These are phyloP conservation scores for Colostygia pectinataria DNA, from an alignment of 2,888 invertebrate genomes.

Conservation along the genomic window DNA sequence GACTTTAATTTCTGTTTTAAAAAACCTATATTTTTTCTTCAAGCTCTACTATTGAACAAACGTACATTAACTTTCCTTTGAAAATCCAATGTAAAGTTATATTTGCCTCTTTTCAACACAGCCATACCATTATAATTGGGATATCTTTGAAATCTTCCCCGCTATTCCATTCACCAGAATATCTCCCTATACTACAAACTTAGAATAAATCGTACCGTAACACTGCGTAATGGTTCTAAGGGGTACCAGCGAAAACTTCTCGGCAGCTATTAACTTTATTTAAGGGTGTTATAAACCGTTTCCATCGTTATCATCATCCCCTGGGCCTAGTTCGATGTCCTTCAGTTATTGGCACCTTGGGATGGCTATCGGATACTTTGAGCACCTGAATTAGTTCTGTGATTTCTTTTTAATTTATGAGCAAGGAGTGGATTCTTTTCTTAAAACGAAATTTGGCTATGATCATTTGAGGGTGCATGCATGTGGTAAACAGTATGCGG, in stretches of 20 bases:
- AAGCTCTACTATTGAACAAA: no score
- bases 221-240: conserved; percentile 73
- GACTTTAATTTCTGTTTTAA: no score
- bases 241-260: conserved; percentile 76
- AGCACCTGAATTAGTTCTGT: conserved; percentile 32
- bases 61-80: no score
- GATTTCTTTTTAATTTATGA: conserved; percentile 22
- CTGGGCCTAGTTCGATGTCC: conserved; percentile 63
- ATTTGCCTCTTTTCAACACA: no score
- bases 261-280: conserved; percentile 78
- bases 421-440: conserved; percentile 1
- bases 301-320: conserved; percentile 76
- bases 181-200: conserved; percentile 65
- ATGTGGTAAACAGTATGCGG: no score
- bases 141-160: not conserved
- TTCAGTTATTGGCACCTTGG: conserved; percentile 61
- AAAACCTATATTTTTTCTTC: no score
- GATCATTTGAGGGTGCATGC: not conserved
- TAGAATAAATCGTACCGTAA: conserved; percentile 75
- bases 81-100: no score
- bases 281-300: conserved; percentile 79
- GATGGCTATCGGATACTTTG: conserved; percentile 32
- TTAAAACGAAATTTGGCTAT: not conserved
- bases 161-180: conserved; percentile 12
- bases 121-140: no score